phyloP scores from a whole-genome alignment of 2,797 vertebrate species.

The Chelidonichthys spinosus region DNA sequence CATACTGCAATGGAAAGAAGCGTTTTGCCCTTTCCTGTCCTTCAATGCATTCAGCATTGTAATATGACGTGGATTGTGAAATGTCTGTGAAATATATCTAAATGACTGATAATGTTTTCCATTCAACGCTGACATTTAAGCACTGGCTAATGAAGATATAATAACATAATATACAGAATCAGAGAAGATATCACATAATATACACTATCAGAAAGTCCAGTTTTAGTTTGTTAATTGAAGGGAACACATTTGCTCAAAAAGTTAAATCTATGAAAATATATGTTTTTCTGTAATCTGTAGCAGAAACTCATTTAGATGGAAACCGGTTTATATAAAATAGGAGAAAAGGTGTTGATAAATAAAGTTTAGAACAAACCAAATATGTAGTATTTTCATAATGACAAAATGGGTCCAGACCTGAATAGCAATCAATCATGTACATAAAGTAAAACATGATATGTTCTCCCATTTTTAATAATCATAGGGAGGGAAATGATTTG shows the following conservation, averaged over 20 bases:
- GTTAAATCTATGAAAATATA: neutral
- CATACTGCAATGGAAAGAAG: neutral
- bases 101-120: too few species aligned
- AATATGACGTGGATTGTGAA: neutral
- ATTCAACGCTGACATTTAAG: too few species aligned
- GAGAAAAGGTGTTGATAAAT: neutral
- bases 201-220: too few species aligned
- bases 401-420: neutral
- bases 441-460: neutral
- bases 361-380: neutral
- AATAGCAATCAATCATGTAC: neutral
- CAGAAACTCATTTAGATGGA: neutral
- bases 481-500: neutral
- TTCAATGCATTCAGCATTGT: conserved; percentile 33
- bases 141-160: too few species aligned
- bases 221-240: too few species aligned
- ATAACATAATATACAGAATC: too few species aligned
- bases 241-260: neutral
- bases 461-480: neutral
- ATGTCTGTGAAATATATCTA: too few species aligned
- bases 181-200: too few species aligned
- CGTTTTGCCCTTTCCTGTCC: conserved; percentile 25
- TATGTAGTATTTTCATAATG: neutral
- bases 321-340: neutral
- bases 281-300: neutral